Evolutionary conservation across 2,797 vertebrate genomes (phyloP).

Genomic region (Chloroceryle inda): DNA sequence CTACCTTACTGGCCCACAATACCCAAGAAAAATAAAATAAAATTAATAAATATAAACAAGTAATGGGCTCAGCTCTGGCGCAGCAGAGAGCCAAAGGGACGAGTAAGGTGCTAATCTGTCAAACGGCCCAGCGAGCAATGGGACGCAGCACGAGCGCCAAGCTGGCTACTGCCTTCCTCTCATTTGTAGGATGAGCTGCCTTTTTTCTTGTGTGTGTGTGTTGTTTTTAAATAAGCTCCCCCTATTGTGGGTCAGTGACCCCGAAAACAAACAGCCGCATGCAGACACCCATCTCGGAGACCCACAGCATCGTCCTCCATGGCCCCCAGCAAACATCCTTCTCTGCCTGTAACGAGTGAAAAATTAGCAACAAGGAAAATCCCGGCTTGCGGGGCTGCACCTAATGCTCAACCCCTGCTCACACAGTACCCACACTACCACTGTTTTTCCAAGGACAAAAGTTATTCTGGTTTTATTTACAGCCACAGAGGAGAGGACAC

Average conservation of each 20-base stretch:
- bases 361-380: neutral
- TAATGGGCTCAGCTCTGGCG: neutral
- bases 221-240: neutral
- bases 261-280: neutral
- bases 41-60: neutral
- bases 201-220: neutral
- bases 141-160: neutral
- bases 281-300: neutral
- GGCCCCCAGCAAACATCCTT: neutral
- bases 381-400: neutral
- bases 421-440: neutral
- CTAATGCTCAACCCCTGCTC: neutral
- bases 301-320: neutral
- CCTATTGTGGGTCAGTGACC: neutral
- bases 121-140: neutral
- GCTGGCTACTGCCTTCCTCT: neutral
- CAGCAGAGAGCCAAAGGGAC: neutral
- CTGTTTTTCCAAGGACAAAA: constrained; percentile 39
- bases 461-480: constrained; percentile 11
- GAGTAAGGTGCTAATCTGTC: neutral
- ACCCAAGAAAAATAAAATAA: neutral
- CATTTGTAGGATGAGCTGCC: neutral
- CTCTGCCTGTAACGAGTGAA: neutral
- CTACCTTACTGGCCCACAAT: neutral
- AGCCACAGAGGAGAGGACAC: neutral